These are phyloP conservation scores for Eptesicus fuscus DNA, from an alignment of 2,113 vertebrate species.

Conservation along the genomic window DNA sequence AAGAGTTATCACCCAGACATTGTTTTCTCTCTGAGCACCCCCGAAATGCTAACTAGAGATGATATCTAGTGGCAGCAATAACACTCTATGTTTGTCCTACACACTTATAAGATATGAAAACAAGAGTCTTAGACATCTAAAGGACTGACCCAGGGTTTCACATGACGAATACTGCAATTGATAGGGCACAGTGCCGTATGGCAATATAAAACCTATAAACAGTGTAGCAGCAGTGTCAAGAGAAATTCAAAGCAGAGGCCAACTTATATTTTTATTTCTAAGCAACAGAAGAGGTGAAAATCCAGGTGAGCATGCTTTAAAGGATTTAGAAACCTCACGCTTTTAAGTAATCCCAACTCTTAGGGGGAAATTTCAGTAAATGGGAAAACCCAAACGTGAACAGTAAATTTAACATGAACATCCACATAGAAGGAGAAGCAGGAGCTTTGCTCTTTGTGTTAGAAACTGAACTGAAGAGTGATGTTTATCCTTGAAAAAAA, in stretches of 20 bases:
- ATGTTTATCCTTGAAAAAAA: not conserved
- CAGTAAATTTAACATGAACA: not conserved
- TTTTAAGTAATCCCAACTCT: not conserved
- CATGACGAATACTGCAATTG: not conserved
- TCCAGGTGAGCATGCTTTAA: not conserved
- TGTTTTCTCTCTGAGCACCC: constrained; percentile 62
- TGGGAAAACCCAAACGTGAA: not conserved
- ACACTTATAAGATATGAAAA: not conserved
- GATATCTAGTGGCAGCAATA: not conserved
- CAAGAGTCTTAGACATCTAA: not conserved
- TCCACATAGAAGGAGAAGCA: not conserved
- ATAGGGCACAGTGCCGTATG: not conserved
- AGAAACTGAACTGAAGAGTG: not conserved
- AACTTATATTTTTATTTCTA: not conserved
- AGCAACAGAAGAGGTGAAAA: not conserved
- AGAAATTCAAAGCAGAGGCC: not conserved
- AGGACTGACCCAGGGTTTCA: not conserved
- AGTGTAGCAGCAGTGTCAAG: no score
- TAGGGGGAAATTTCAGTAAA: not conserved
- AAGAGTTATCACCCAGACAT: constrained; percentile 64
- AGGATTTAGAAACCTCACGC: not conserved
- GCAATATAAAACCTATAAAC: fast-evolving
- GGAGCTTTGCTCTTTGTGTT: not conserved
- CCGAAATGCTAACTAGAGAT: constrained; percentile 53
- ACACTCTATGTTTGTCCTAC: not conserved